phyloP scores from a whole-genome alignment of 2,888 invertebrate species.

The Erynnis tages region DNA sequence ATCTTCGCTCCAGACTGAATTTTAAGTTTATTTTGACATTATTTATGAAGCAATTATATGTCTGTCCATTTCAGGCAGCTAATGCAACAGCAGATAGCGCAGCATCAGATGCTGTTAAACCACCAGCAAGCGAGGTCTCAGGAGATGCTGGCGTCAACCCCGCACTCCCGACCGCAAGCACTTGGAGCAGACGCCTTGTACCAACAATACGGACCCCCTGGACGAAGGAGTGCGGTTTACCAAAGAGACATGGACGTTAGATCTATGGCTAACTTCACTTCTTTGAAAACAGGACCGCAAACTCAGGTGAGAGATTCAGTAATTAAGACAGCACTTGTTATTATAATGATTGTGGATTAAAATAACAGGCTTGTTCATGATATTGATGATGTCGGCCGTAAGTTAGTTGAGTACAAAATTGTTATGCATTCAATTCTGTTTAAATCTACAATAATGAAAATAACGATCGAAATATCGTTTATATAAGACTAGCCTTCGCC shows the following conservation, averaged over 20 bases:
- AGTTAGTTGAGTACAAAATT: too few relatives aligned
- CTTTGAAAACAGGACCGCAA: constrained; percentile 66
- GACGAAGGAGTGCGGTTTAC: constrained; percentile 68
- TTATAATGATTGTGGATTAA: too few relatives aligned
- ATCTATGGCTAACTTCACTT: constrained; percentile 74
- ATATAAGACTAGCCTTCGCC: too few relatives aligned
- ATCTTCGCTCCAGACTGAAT: too few relatives aligned
- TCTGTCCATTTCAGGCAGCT: constrained; percentile 51
- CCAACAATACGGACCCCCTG: constrained; percentile 74
- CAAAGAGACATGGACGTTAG: constrained; percentile 70
- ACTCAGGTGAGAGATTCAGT: constrained; percentile 63
- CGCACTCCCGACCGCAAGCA: constrained; percentile 58
- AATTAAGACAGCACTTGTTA: too few relatives aligned
- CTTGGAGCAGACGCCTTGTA: constrained; percentile 73
- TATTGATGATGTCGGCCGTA: too few relatives aligned
- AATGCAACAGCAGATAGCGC: constrained; percentile 73
- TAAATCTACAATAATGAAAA: too few relatives aligned
- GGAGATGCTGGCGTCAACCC: constrained; percentile 74
- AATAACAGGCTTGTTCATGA: too few relatives aligned
- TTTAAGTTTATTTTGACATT: too few relatives aligned
- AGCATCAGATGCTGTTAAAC: constrained; percentile 74
- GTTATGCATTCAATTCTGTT: too few relatives aligned
- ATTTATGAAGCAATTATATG: neutral
- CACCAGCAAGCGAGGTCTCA: constrained; percentile 78
- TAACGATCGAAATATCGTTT: too few relatives aligned